Evolutionary conservation across 2,888 invertebrate species (phyloP).

Genomic region (Tachystola acroxantha): DNA sequence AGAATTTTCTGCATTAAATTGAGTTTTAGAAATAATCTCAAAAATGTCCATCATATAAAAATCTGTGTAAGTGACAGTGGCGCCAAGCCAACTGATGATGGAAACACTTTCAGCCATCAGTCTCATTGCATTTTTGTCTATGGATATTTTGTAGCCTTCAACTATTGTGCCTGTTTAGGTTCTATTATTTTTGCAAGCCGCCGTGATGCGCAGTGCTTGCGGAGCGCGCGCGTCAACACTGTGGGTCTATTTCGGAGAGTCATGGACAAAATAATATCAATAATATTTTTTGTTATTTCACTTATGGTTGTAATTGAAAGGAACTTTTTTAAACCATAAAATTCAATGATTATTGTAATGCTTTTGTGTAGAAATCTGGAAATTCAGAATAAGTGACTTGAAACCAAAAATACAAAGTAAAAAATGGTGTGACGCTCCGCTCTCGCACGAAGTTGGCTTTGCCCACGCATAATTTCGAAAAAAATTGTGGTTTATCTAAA

Average conservation of each 20-base stretch:
- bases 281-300: background rate
- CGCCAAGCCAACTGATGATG: too few relatives aligned
- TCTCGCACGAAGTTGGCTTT: slow-evolving; percentile 28
- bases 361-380: too few relatives aligned
- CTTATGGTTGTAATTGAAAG: too few relatives aligned
- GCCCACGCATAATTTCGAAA: slow-evolving; percentile 59
- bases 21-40: too few relatives aligned
- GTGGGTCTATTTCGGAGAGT: slow-evolving; percentile 18
- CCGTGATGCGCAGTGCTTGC: slow-evolving; percentile 57
- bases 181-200: slow-evolving; percentile 86
- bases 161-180: slow-evolving; percentile 87
- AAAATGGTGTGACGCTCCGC: slow-evolving; percentile 41
- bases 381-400: too few relatives aligned
- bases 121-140: slow-evolving; percentile 49
- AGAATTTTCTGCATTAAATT: too few relatives aligned
- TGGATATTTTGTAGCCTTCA: slow-evolving; percentile 83
- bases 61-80: too few relatives aligned
- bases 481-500: slow-evolving; percentile 59
- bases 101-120: too few relatives aligned
- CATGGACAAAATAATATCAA: slow-evolving; percentile 4
- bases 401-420: background rate
- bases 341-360: too few relatives aligned
- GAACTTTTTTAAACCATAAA: too few relatives aligned
- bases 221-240: slow-evolving; percentile 38
- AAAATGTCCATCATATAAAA: too few relatives aligned